Percentiles rank a stretch among this genome's conserved stretches.
phyloP scores from a whole-genome alignment of 2,113 vertebrate species.

The Xenopus laevis region DNA sequence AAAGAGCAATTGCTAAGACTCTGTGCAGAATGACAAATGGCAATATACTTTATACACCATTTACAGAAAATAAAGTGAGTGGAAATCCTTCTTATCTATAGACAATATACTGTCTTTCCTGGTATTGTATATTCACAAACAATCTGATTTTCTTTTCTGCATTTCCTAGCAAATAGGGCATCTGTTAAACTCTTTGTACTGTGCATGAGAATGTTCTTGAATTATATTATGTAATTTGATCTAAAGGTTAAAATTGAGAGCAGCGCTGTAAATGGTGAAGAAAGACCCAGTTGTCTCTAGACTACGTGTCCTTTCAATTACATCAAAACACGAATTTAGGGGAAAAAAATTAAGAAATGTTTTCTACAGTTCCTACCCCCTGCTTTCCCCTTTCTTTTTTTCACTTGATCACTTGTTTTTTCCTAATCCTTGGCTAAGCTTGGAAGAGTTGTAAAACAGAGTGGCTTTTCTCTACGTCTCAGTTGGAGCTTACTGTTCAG shows the following conservation, averaged over 20 bases:
- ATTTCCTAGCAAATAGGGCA: not conserved
- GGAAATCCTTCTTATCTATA: no score
- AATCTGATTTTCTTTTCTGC: no score
- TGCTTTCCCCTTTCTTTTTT: not conserved
- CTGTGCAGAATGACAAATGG: no score
- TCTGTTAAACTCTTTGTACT: not conserved
- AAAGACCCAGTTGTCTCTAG: slow-evolving; percentile 10
- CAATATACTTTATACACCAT: no score
- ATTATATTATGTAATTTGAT: no score
- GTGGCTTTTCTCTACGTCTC: slow-evolving; percentile 52
- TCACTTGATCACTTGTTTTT: slow-evolving; percentile 40
- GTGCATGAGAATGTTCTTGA: not conserved
- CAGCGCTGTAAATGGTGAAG: not conserved
- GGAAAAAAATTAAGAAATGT: slow-evolving; percentile 23
- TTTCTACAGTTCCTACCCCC: slow-evolving; percentile 30
- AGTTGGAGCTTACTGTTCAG: slow-evolving; percentile 20
- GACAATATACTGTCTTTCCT: no score
- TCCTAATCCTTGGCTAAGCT: slow-evolving; percentile 50
- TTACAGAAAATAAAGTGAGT: no score
- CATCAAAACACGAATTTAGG: slow-evolving; percentile 20
- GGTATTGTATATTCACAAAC: no score
- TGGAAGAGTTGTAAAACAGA: slow-evolving; percentile 52
- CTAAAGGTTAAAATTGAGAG: not conserved
- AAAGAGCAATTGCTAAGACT: no score
- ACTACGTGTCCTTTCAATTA: slow-evolving; percentile 9